phyloP scores from a whole-genome alignment of 2,113 vertebrate genomes.

The Trogon surrucura region DNA sequence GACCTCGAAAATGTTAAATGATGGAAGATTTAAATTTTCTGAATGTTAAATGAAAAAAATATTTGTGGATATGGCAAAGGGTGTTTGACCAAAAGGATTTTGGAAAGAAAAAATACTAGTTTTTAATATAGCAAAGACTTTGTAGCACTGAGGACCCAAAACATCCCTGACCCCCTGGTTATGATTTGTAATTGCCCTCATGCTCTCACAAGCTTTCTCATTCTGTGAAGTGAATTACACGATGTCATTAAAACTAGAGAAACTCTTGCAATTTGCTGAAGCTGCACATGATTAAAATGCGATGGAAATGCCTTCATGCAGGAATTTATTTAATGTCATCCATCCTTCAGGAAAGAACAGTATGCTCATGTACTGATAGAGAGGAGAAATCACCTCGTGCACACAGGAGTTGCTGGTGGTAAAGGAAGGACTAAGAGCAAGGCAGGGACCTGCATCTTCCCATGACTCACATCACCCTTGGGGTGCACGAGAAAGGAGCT shows the following conservation, averaged over 20 bases:
- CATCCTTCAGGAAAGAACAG: not conserved
- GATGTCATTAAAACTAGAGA: not conserved
- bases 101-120: rapidly evolving
- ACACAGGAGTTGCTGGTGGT: not conserved
- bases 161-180: not conserved
- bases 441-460: not conserved
- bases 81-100: not conserved
- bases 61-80: not conserved
- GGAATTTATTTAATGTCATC: not conserved
- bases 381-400: not conserved
- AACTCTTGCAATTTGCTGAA: not conserved
- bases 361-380: not conserved
- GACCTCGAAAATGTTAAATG: not conserved
- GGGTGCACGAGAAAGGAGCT: not conserved
- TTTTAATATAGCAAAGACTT: not conserved
- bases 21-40: not conserved
- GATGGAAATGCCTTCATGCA: not conserved
- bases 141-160: not conserved
- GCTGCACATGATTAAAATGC: not conserved
- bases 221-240: not conserved
- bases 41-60: not conserved
- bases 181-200: not conserved
- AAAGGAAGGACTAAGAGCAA: not conserved
- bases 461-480: not conserved
- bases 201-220: not conserved